phyloP scores from a whole-genome alignment of 2,113 vertebrate genomes.

The Bombycilla garrulus region DNA sequence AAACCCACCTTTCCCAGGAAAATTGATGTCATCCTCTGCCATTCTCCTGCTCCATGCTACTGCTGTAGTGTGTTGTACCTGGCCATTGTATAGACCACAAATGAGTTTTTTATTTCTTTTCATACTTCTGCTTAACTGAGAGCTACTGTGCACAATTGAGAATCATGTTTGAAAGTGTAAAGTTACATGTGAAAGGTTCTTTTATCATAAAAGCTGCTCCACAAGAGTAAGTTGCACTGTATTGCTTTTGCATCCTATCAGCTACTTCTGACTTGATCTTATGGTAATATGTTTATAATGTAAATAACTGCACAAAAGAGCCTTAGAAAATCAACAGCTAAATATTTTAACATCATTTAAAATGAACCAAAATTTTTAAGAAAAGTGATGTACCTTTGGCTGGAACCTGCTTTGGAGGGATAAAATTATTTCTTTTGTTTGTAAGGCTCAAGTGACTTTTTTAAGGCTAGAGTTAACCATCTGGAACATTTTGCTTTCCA shows the following conservation, averaged over 20 bases:
- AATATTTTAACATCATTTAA: not conserved
- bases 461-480: not conserved
- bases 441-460: not conserved
- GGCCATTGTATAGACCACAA: not conserved
- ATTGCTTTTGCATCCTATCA: not conserved
- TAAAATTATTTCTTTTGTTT: not conserved
- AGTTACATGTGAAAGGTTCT: not conserved
- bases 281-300: not conserved
- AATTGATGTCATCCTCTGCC: not conserved
- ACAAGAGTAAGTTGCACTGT: not conserved
- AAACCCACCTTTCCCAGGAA: not conserved
- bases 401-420: not conserved
- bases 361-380: not conserved
- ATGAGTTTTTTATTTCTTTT: not conserved
- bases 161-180: not conserved
- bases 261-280: not conserved
- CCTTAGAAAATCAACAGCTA: not conserved
- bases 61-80: not conserved
- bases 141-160: accelerated
- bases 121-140: not conserved
- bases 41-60: not conserved
- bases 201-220: not conserved
- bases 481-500: not conserved
- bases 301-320: not conserved
- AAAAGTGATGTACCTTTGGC: not conserved